Conservation (phyloP, 2,113 vertebrate species). For the Boulengeromyrus knoepffleri region DNA sequence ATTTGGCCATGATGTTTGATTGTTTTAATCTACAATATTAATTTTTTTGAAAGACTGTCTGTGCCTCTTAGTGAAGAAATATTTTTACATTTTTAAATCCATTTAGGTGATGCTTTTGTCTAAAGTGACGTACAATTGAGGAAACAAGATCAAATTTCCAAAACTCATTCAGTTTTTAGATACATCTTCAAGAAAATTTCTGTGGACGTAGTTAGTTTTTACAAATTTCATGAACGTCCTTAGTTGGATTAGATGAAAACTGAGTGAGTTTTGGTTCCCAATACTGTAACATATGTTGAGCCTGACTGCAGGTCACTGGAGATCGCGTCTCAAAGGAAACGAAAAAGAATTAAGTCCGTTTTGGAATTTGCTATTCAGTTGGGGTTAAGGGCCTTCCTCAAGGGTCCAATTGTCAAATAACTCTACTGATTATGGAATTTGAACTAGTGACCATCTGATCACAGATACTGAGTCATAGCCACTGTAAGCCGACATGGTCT, state of each 20-base stretch:
- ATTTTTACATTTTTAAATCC: neutral
- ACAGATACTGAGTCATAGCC: neutral
- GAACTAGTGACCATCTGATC: neutral
- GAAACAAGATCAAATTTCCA: neutral
- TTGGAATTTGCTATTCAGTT: neutral
- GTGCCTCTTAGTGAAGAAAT: neutral
- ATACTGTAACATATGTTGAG: neutral
- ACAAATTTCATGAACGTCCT: neutral
- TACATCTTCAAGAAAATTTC: neutral
- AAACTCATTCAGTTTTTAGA: neutral
- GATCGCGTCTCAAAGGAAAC: neutral
- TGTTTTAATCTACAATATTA: neutral
- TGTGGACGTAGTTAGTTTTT: neutral
- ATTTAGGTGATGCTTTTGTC: neutral
- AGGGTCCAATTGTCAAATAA: neutral
- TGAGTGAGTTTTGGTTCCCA: neutral
- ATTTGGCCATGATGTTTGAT: neutral
- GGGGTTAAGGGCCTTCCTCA: neutral
- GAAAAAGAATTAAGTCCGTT: neutral
- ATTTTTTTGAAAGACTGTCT: neutral
- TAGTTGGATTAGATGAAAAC: neutral
- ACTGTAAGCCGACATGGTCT: neutral
- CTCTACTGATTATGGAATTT: neutral
- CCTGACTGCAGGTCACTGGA: neutral
- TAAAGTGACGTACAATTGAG: neutral